These are phyloP conservation scores for Papilio protenor DNA, from an alignment of 2,888 invertebrate genomes.

Conservation along the genomic window DNA sequence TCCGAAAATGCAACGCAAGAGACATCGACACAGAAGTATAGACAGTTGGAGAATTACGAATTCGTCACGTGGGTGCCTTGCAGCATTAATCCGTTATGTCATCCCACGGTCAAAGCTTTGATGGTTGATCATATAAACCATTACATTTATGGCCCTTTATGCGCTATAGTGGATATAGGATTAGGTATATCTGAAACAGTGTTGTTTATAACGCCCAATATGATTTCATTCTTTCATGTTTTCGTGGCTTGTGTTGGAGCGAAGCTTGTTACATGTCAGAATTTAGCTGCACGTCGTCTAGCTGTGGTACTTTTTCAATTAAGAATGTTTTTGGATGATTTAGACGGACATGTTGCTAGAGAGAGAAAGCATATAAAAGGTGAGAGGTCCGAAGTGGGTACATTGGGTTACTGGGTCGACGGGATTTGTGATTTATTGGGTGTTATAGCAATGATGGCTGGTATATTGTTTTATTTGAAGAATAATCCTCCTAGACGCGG, in stretches of 20 bases:
- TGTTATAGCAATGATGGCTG: conserved; percentile 88
- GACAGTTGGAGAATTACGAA: conserved; percentile 69
- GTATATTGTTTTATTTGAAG: conserved; percentile 87
- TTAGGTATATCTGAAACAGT: conserved; percentile 85
- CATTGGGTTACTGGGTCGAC: conserved; percentile 92
- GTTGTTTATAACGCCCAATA: conserved; percentile 90
- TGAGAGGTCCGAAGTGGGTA: conserved; percentile 91
- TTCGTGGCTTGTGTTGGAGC: conserved; percentile 90
- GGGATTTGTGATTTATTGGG: conserved; percentile 92
- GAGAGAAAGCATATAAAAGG: conserved; percentile 89
- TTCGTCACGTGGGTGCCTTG: conserved; percentile 87
- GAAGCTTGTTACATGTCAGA: conserved; percentile 89
- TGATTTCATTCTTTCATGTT: conserved; percentile 92
- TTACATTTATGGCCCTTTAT: conserved; percentile 91
- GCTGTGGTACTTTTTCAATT: conserved; percentile 92
- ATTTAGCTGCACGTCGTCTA: conserved; percentile 87
- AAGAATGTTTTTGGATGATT: conserved; percentile 92
- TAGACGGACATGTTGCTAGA: conserved; percentile 94
- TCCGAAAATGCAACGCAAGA: conserved; percentile 57
- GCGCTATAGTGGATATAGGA: conserved; percentile 88
- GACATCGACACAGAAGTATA: conserved; percentile 60
- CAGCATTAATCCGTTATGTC: conserved; percentile 89
- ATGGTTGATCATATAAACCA: conserved; percentile 93
- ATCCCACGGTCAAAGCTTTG: conserved; percentile 92
- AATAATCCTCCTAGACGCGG: conserved; percentile 90